These are phyloP conservation scores for Tympanoctomys barrerae DNA, from an alignment of 2,797 vertebrate genomes.

Conservation along the genomic window DNA sequence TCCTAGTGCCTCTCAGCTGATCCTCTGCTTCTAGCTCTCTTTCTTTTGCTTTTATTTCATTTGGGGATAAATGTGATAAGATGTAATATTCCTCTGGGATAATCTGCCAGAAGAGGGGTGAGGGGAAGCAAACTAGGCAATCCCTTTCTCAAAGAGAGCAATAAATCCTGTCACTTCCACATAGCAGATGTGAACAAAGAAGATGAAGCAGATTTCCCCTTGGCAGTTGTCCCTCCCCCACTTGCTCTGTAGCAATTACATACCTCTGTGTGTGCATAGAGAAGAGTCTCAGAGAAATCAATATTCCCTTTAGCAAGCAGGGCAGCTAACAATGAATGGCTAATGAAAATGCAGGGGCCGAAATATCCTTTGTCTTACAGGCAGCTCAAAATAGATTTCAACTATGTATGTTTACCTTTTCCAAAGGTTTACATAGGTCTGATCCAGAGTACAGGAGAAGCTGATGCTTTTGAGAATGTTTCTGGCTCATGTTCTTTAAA, in stretches of 20 bases:
- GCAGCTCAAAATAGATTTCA: neutral
- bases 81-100: conserved; percentile 79
- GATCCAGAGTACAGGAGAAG: neutral
- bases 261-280: neutral
- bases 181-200: conserved; percentile 86
- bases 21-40: conserved; percentile 78
- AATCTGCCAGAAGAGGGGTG: conserved; percentile 72
- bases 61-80: conserved; percentile 81
- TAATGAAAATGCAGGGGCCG: conserved; percentile 68
- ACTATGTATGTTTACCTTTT: conserved; percentile 6
- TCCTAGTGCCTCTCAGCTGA: conserved; percentile 73
- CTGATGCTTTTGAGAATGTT: conserved; percentile 36
- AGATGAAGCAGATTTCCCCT: conserved; percentile 74
- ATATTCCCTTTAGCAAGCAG: conserved; percentile 77
- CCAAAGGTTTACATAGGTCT: neutral
- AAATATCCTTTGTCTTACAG: conserved; percentile 54
- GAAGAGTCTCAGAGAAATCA: conserved; percentile 74
- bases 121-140: conserved; percentile 78
- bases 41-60: conserved; percentile 86
- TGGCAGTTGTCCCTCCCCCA: conserved; percentile 69
- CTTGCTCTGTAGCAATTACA: conserved; percentile 50
- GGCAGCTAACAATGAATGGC: conserved; percentile 49
- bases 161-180: conserved; percentile 72
- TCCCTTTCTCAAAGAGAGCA: conserved; percentile 71
- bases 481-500: conserved; percentile 47